Base-by-base conservation (phyloP, 1,140 invertebrate species). In the Eupeodes corollae region DNA sequence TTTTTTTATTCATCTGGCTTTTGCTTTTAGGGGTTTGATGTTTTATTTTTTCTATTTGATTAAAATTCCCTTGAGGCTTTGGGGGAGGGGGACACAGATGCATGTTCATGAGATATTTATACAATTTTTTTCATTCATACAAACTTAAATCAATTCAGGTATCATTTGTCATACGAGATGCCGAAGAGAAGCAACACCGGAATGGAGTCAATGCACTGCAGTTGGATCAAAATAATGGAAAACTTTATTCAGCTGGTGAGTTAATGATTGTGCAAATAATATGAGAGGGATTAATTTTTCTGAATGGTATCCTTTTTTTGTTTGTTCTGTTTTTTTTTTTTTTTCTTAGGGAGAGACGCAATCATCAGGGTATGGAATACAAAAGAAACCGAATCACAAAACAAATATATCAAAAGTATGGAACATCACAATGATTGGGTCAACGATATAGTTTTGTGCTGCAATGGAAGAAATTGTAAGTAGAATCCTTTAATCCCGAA, bases 401-500 rank as follows among this genome's bases (percentile, higher is more conserved):
- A 95, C 56, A 82, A 84, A 39, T 98, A 94, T 68, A 79, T 93
- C 35, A 90, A 95, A 59, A 95, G 93, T 2, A 88, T 92, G 86
- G 88, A 92, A 64, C 95, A 99, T 73, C 96, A 99, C 63, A 98
- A 94, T 14, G 96, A 99, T 71, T 99, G 96, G 96, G 93, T 99
- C 12, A 99, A 99, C 73, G 96, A 99, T 73, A 95, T 99, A 68
- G 87, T 98, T 10, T 74, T 99, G 1, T 99, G 95, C 67, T 97
- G 94, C 72, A 86, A 87, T 55, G 94, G 94, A 30, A 86, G 91
- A 72, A 94, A 97, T 72, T 79, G 90, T 92, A 70, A 70, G 75
- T 70, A 47, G 18, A 6, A 13, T 10, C 50, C 46, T 45, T 6
- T 11, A 35, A 11, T 39, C 6, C 33, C 39, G 1, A 16, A 15